Evolutionary conservation across 2,113 vertebrate species (phyloP), one percentile per base, ranked within the genome.

Genomic region (Ursus arctos): DNA sequence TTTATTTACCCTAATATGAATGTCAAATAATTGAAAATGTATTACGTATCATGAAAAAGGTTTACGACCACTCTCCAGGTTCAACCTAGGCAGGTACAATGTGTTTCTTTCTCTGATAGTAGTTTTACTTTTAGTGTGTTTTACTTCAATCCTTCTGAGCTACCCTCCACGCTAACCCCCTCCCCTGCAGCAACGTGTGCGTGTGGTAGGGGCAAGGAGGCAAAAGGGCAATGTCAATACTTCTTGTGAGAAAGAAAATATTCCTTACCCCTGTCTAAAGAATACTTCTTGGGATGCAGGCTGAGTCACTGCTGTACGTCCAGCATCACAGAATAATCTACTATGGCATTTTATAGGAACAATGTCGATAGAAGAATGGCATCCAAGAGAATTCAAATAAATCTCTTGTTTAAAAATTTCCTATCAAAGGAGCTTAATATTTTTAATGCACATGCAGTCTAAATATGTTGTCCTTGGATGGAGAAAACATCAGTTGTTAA

Each of bases 391-490:
- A 89, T 76, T 65, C 69, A 97, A 81, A 84, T 80, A 63, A 80
- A 90, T 49, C 69, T 92, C 90, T 65, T 59, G 47, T 94, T 95
- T 67, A 77, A 97, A 94, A 90, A 40, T 36, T 21, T 61, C 14
- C 47, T 79, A 33, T 88, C 95, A 59, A 67, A 69, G 72, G 88
- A 82, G 28, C 90, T 97, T 88, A 94, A 92, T 94, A 19, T n/a
- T 63, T 91, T 89, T 59, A 96, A 96, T 13, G 51, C n/a, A 65
- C 53, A n/a, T 31, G 28, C 40, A 43, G 36, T 77, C 96, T 97
- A 94, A 90, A 63, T 86, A n/a, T 61, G 77, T 94, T 97, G 93
- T 96, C 97, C 92, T 98, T 96, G 97, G 96, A 81, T 86, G 80
- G 81, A 93, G 96, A 95, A 95, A 79, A 74, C 22, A 40, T 88